phyloP scores from a whole-genome alignment of 2,113 vertebrate species.

The Rhynchopsitta pachyrhyncha region DNA sequence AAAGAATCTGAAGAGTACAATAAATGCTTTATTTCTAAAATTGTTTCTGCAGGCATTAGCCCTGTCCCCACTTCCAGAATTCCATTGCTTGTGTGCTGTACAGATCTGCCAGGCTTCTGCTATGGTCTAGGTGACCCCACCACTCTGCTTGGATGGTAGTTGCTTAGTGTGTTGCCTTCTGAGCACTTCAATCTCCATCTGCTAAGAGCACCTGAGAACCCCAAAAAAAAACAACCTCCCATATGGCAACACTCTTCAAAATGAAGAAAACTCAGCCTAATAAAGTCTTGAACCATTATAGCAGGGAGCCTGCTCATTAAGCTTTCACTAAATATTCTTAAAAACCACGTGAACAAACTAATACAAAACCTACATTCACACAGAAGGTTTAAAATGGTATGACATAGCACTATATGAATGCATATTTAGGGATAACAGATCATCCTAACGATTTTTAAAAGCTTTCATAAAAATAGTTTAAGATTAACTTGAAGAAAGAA shows the following conservation, averaged over 20 bases:
- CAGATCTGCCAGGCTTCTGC: not conserved
- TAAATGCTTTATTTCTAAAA: not conserved
- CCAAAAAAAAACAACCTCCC: not conserved
- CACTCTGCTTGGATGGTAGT: rapidly evolving
- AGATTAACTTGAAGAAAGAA: not conserved
- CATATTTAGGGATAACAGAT: not conserved
- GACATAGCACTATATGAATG: rapidly evolving
- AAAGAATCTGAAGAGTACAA: not conserved
- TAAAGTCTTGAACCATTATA: not conserved
- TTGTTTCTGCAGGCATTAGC: rapidly evolving
- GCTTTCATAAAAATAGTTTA: not conserved
- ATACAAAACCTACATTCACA: not conserved
- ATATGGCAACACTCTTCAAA: slow-evolving; percentile 23
- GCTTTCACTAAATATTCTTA: not conserved
- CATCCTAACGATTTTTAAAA: not conserved
- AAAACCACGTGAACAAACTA: not conserved
- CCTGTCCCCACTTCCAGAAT: not conserved
- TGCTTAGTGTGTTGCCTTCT: not conserved
- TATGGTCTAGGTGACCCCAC: not conserved
- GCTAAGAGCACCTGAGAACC: slow-evolving; percentile 22
- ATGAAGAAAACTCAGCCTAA: not conserved
- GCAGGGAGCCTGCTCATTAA: not conserved
- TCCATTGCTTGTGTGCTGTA: rapidly evolving
- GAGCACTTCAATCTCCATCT: not conserved
- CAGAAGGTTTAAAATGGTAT: not conserved